phyloP scores from a whole-genome alignment of 2,888 invertebrate genomes.

The Globia sparganii region DNA sequence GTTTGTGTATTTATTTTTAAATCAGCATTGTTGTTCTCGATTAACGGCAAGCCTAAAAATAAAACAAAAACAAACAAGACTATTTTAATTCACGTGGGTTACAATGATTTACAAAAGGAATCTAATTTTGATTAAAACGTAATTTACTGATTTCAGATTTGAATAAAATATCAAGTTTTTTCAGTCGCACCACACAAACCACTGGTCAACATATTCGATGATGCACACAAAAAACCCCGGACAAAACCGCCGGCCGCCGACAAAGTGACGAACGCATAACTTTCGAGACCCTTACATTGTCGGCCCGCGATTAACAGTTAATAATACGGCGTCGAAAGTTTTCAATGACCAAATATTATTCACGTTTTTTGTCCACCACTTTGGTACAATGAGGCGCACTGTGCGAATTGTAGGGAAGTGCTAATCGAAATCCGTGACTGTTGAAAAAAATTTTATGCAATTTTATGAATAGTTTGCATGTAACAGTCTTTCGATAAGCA shows the following conservation, averaged over 20 bases:
- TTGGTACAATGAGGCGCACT: slow-evolving; percentile 57
- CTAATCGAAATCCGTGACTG: slow-evolving; percentile 49
- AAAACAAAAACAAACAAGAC: not conserved
- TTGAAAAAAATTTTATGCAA: slow-evolving; percentile 33
- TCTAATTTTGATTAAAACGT: not conserved
- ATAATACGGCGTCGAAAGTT: slow-evolving; percentile 73
- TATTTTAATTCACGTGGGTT: not conserved
- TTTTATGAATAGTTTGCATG: slow-evolving; percentile 29
- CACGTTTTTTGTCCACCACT: slow-evolving; percentile 68
- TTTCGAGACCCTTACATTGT: slow-evolving; percentile 76
- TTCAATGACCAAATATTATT: slow-evolving; percentile 69
- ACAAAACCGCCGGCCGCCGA: slow-evolving; percentile 77
- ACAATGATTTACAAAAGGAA: not conserved
- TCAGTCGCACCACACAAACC: slow-evolving; percentile 56
- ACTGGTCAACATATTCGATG: slow-evolving; percentile 80
- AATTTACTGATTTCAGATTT: not conserved
- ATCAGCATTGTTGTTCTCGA: not conserved
- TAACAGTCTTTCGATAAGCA: slow-evolving; percentile 20
- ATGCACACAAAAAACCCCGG: slow-evolving; percentile 78
- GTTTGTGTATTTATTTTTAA: not conserved
- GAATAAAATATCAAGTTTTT: slow-evolving; percentile 60
- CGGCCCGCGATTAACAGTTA: slow-evolving; percentile 79
- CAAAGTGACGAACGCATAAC: slow-evolving; percentile 80
- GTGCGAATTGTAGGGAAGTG: slow-evolving; percentile 57
- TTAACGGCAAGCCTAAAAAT: not conserved